These are phyloP conservation scores for Drosophila kanekoi DNA, from an alignment of 2,888 invertebrate species.

Conservation along the genomic window DNA sequence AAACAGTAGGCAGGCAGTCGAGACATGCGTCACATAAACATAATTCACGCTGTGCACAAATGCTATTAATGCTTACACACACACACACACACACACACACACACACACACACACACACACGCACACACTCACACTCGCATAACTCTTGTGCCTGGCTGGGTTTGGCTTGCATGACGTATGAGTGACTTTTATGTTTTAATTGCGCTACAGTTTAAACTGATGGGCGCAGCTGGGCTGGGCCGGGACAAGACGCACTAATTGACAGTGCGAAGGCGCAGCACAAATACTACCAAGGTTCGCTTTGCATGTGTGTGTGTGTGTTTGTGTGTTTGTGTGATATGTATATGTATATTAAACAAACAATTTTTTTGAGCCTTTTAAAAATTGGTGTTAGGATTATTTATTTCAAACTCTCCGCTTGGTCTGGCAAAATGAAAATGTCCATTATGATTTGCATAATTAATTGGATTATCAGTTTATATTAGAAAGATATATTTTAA, in stretches of 20 bases:
- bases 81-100: conserved; percentile 7
- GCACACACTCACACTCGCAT: conserved; percentile 12
- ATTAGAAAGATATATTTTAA: conserved; percentile 45
- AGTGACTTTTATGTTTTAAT: conserved; percentile 81
- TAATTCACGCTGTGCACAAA: conserved; percentile 69
- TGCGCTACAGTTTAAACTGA: conserved; percentile 67
- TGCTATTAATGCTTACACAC: conserved; percentile 61
- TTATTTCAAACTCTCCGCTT: conserved; percentile 2
- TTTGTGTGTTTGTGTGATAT: not conserved
- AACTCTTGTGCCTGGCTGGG: not conserved
- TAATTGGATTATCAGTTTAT: conserved; percentile 44
- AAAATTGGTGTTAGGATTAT: not conserved
- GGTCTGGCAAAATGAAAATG: conserved; percentile 17
- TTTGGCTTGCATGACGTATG: conserved; percentile 68
- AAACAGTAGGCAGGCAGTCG: conserved; percentile 8
- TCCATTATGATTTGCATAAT: conserved; percentile 44
- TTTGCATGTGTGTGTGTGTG: not conserved
- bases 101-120: not conserved
- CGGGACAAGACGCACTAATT: conserved; percentile 68
- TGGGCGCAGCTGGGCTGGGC: conserved; percentile 64
- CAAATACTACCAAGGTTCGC: not conserved
- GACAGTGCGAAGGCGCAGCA: conserved; percentile 52
- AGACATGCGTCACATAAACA: conserved; percentile 59
- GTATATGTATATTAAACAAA: not conserved
- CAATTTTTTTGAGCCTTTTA: conserved; percentile 5